Conservation (phyloP, 2,797 vertebrate species). For the Ispidina lecontei region DNA sequence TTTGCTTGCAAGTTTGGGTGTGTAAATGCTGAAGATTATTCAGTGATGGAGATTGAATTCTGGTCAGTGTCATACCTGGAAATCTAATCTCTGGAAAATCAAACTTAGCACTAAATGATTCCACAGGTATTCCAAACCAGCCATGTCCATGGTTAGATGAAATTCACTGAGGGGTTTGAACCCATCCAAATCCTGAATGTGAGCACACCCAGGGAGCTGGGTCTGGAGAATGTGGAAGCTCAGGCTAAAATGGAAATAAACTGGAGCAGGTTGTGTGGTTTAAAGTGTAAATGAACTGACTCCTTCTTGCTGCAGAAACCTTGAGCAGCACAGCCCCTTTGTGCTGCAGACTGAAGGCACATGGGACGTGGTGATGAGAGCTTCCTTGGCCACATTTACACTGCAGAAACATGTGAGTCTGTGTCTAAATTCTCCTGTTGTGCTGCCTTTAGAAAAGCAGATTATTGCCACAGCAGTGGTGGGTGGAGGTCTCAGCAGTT, state of each 20-base stretch:
- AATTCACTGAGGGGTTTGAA: not conserved
- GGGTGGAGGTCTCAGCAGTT: not conserved
- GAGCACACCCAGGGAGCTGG: not conserved
- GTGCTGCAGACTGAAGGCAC: not conserved
- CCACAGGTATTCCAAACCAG: not conserved
- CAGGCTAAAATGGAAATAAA: not conserved
- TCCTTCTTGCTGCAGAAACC: too few species aligned
- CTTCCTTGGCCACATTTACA: not conserved
- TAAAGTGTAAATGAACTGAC: not conserved
- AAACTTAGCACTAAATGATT: not conserved
- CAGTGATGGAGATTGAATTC: not conserved
- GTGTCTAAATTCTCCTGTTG: not conserved
- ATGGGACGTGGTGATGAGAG: accelerated
- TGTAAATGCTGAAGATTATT: not conserved
- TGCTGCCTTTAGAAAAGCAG: not conserved
- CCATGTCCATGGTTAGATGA: not conserved
- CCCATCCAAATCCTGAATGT: not conserved
- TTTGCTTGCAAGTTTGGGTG: not conserved
- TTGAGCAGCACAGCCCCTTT: not conserved
- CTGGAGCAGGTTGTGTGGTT: accelerated
- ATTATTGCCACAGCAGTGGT: not conserved
- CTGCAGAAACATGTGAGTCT: not conserved
- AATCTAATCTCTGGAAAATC: not conserved
- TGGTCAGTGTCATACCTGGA: not conserved
- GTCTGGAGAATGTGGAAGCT: not conserved